A percentile compares a stretch with the other conserved stretches of the same genome.
Evolutionary conservation across 1,140 invertebrate genomes (phyloP).

Genomic region (Delia radicum): DNA sequence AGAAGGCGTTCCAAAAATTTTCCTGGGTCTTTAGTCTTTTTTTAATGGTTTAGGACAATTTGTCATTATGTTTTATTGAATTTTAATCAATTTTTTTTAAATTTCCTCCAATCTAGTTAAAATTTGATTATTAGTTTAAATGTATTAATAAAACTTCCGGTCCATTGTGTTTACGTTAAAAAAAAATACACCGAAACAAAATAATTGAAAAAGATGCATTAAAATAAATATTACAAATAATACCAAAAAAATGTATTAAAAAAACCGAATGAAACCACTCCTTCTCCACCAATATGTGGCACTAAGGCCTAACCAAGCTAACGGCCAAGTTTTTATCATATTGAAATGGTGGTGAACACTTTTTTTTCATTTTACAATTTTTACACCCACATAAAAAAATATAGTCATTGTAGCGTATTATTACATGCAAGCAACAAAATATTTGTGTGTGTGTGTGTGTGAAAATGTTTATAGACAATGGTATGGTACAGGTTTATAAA

Average conservation of each 20-base stretch:
- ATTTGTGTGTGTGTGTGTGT: neutral
- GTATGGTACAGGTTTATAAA: no score
- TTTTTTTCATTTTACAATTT: neutral
- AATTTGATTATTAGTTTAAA: no score
- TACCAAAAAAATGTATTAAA: neutral
- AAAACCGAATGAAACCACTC: neutral
- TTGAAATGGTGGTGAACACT: neutral
- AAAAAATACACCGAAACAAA: neutral
- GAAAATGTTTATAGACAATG: no score
- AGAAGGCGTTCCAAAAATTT: no score
- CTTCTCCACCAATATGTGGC: neutral
- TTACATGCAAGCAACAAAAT: neutral
- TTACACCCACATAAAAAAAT: neutral
- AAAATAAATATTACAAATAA: neutral
- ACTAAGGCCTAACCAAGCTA: neutral
- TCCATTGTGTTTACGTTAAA: no score
- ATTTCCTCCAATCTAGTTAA: no score
- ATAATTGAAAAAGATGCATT: neutral
- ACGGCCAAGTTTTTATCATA: neutral
- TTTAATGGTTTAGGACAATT: no score
- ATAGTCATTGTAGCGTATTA: neutral
- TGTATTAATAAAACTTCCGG: no score
- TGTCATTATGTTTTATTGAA: no score
- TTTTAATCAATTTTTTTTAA: no score
- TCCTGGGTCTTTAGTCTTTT: no score